Conservation (phyloP, 2,797 vertebrate species). For the Enteromius mattozi region DNA sequence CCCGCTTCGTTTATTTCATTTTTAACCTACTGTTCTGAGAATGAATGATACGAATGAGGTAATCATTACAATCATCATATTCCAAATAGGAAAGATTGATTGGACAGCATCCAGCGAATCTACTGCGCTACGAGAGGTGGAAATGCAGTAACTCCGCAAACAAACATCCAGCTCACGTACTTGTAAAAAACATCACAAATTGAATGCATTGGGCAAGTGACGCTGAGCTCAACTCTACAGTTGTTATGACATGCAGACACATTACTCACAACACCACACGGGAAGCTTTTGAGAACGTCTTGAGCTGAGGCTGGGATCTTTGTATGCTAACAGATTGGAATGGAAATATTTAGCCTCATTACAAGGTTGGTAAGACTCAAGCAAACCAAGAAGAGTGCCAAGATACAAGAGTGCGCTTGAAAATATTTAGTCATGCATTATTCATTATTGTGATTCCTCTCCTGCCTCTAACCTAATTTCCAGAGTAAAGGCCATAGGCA, state of each 20-base stretch:
- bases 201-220: slow-evolving; percentile 2
- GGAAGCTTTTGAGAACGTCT: slow-evolving; percentile 12
- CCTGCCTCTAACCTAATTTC: slow-evolving; percentile 54
- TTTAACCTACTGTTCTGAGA: slow-evolving; percentile 29
- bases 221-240: slow-evolving; percentile 1
- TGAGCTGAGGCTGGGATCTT: slow-evolving; percentile 47
- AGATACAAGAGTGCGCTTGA: slow-evolving; percentile 55
- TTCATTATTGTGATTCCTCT: slow-evolving; percentile 61
- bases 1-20: slow-evolving; percentile 30
- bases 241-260: slow-evolving; percentile 21
- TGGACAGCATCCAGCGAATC: slow-evolving; percentile 40
- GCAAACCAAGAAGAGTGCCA: slow-evolving; percentile 54
- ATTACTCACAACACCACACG: slow-evolving; percentile 39
- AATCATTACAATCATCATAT: slow-evolving; percentile 12
- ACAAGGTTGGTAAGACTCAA: slow-evolving; percentile 56
- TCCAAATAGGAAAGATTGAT: slow-evolving; percentile 37
- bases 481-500: slow-evolving; percentile 56
- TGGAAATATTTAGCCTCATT: slow-evolving; percentile 62
- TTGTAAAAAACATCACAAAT: slow-evolving; percentile 30
- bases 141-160: neutral
- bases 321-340: slow-evolving; percentile 56
- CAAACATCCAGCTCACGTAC: slow-evolving; percentile 29
- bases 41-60: slow-evolving; percentile 18
- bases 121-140: neutral
- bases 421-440: slow-evolving; percentile 67